These are phyloP conservation scores for Loriculus beryllinus DNA, from an alignment of 2,797 vertebrate genomes.

Conservation along the genomic window DNA sequence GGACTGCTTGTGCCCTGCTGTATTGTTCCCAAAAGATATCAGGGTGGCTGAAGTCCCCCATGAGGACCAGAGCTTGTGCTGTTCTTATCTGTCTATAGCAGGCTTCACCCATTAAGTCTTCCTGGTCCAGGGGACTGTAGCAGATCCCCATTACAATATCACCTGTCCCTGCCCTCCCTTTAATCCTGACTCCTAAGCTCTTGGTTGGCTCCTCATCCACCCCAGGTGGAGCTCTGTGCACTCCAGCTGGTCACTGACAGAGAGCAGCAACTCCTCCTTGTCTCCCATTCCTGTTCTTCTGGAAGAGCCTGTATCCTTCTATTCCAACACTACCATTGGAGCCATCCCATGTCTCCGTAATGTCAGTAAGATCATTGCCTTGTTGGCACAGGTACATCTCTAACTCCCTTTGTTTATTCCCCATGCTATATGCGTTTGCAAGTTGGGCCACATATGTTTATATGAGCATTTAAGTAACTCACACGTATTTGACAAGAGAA, in stretches of 20 bases:
- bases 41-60: not conserved
- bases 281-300: not conserved
- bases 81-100: not conserved
- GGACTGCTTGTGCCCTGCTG: not conserved
- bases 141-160: not conserved
- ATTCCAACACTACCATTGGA: not conserved
- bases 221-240: not conserved
- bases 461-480: not conserved
- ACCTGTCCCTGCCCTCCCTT: not conserved
- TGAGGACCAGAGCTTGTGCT: not conserved
- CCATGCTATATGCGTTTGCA: not conserved
- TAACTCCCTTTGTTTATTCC: not conserved
- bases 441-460: not conserved
- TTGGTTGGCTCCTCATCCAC: not conserved
- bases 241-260: not conserved
- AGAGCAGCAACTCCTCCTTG: not conserved
- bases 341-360: not conserved
- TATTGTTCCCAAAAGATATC: not conserved
- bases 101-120: not conserved
- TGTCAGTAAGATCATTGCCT: not conserved
- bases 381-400: not conserved
- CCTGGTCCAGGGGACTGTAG: not conserved
- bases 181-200: not conserved
- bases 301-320: not conserved
- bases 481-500: not conserved